Conservation (phyloP, 1,140 invertebrate genomes). For the Spodoptera litura region DNA sequence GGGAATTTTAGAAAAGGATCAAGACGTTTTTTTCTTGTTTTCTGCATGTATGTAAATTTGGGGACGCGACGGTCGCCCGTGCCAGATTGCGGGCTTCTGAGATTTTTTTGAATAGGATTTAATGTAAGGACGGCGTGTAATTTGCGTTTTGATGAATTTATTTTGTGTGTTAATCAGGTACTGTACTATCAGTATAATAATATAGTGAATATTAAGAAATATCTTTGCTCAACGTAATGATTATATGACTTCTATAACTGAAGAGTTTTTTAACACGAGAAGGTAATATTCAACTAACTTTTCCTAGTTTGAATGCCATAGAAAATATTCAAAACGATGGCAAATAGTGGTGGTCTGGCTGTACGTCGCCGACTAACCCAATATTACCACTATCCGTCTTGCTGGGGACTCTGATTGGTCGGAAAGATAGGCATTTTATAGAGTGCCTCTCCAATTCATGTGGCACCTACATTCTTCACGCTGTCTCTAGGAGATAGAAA, state of each 20-base stretch:
- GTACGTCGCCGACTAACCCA: constrained; percentile 27
- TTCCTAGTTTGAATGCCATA: not conserved
- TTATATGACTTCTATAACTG: too few relatives aligned
- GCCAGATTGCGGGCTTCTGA: not conserved
- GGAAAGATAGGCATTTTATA: constrained; percentile 29
- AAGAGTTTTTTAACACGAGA: too few relatives aligned
- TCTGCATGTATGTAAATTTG: constrained; percentile 22
- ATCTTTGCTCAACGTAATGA: too few relatives aligned
- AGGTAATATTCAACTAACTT: too few relatives aligned
- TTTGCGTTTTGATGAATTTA: not conserved
- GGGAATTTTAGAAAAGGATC: constrained; percentile 25
- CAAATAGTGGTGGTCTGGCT: constrained; percentile 11
- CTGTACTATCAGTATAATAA: too few relatives aligned
- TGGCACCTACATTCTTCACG: constrained; percentile 31
- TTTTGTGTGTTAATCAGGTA: too few relatives aligned
- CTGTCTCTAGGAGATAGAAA: constrained; percentile 9
- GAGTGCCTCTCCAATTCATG: constrained; percentile 37
- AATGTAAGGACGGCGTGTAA: not conserved
- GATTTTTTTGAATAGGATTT: not conserved
- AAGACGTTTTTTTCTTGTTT: constrained; percentile 1
- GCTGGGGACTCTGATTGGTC: constrained; percentile 16
- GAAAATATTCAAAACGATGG: constrained; percentile 24
- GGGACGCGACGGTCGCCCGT: too few relatives aligned
- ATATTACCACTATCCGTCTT: constrained; percentile 38
- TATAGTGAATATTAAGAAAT: too few relatives aligned